Evolutionary conservation across 2,113 vertebrate species (phyloP), one percentile per base, ranked within the genome.

Genomic region (Neoarius graeffei): DNA sequence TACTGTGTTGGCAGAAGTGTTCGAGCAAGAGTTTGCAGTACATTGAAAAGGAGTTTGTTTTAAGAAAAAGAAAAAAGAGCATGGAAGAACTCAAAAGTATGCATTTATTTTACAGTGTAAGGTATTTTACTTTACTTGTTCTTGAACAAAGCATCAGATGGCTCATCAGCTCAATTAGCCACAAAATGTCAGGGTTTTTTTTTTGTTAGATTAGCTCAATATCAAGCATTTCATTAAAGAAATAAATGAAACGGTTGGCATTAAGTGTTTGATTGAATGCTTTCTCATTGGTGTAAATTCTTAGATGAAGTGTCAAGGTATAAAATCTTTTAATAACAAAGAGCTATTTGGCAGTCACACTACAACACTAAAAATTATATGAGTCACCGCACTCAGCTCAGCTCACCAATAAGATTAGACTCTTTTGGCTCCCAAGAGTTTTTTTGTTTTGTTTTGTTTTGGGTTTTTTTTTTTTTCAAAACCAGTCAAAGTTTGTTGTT

Each of bases 381-480:
- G 79, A 57, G 56, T 27, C 17, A 59, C 8, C 59, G 27, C 56
- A 20, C 56, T 59, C 54, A 2, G 56, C 54, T 59, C 27, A 59
- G 15, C 56, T 81, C 56, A 59, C 7, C 27, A 81, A 80, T 56
- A 57, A 80, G 13, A 80, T 80, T 80, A 81, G 79, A 35, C 57
- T 62, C 25, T 23, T 48, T 48, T 48, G 20, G 15, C 79, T 59
- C 54, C 15, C n/a, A 19, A 59, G n/a, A 79, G 25, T 15, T 30
- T 35, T 30, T 69, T 59, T 19, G 17, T n/a, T 52, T 23, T 25
- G 23, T 30, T 69, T 66, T 67, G 42, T 42, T 42, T 73, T 73
- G 3, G 5, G 5, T 4, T 62, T 23, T 62, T n/a, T 66, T 66
- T 30, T 35, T 66, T 67, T 67, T 67, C 66, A 67, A 73, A 48